These are phyloP conservation scores for Gastracanthus pulcherrimus DNA, from an alignment of 2,888 invertebrate species.

Conservation along the genomic window DNA sequence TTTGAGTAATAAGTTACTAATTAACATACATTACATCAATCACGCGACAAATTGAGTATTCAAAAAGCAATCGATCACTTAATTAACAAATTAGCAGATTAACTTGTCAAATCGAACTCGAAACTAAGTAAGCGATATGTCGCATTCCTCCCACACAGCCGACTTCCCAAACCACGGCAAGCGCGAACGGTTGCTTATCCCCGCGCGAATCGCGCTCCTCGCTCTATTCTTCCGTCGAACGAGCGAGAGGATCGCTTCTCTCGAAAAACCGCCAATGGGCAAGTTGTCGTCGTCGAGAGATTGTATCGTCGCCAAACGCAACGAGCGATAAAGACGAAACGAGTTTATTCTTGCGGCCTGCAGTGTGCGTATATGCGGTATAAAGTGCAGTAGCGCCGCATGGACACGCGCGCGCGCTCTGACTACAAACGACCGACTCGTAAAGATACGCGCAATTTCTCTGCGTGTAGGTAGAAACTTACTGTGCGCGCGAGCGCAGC, in stretches of 20 bases:
- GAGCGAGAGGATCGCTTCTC: constrained; percentile 5
- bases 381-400: no score
- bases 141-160: not conserved
- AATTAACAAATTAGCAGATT: not conserved
- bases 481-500: no score
- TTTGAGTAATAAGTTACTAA: not conserved
- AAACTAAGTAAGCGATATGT: no score
- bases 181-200: not conserved
- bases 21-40: not conserved
- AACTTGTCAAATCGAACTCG: no score
- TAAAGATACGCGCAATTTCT: constrained; percentile 59
- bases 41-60: not conserved
- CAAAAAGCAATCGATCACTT: not conserved
- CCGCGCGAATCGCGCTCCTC: not conserved
- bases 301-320: constrained; percentile 29
- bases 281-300: no score
- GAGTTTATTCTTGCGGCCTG: constrained; percentile 61
- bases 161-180: not conserved
- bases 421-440: constrained; percentile 58
- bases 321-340: constrained; percentile 50
- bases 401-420: constrained; percentile 49
- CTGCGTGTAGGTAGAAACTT: not conserved
- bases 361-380: no score
- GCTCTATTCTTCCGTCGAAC: not conserved
- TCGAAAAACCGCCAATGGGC: not conserved